A percentile compares a stretch with the other conserved stretches of the same genome.
Conservation (phyloP, 2,113 vertebrate species). For the Macroglossus sobrinus region DNA sequence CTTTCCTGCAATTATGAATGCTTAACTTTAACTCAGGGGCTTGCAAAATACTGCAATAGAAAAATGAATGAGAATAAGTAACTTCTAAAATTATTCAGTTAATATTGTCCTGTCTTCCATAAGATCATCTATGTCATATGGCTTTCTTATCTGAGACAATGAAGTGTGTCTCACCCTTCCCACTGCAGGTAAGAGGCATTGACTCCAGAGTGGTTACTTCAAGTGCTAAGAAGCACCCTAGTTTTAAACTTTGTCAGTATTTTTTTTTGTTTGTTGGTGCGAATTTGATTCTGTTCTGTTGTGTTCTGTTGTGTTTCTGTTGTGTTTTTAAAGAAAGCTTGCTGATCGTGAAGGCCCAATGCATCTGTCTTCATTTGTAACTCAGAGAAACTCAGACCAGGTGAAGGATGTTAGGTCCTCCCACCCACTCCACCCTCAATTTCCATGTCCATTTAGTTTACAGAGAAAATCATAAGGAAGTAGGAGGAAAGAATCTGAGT, state of each 20-base stretch:
- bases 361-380: neutral
- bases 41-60: neutral
- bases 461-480: neutral
- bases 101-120: neutral
- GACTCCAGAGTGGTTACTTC: neutral
- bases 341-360: neutral
- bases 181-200: neutral
- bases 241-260: neutral
- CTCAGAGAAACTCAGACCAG: neutral
- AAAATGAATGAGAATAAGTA: neutral
- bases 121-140: neutral
- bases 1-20: neutral
- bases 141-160: neutral
- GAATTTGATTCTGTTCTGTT: neutral
- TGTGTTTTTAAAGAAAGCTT: neutral
- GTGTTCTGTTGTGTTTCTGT: neutral
- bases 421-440: neutral
- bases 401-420: neutral
- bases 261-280: neutral
- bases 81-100: neutral
- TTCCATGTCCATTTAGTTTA: neutral
- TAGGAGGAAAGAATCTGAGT: neutral
- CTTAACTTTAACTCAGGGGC: neutral
- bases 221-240: neutral
- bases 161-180: neutral